Evolutionary conservation across 37 sponge, comb jelly and placozoan species (phyloP).

Genomic region (Aplysina aerophoba): DNA sequence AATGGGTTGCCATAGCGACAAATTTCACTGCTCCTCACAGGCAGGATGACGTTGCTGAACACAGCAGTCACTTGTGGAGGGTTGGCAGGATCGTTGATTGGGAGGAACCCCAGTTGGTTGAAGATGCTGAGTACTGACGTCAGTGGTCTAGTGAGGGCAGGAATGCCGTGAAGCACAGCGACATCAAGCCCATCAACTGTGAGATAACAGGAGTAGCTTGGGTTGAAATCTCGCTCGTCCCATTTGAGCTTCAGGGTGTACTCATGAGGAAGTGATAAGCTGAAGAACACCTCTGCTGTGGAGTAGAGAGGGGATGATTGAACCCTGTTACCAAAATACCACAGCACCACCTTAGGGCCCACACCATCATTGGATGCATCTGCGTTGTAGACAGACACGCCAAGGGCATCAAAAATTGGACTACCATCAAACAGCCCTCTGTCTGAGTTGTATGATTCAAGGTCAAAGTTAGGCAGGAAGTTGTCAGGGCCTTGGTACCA

Average conservation of each 20-base stretch:
- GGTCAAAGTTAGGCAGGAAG: constrained; percentile 47
- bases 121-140: constrained; percentile 52
- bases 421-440: not conserved
- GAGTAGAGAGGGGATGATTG: constrained; percentile 14
- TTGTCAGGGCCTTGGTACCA: constrained; percentile 47
- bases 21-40: constrained; percentile 10
- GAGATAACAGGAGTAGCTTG: constrained; percentile 21
- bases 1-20: constrained; percentile 81
- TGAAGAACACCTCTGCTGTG: constrained; percentile 30
- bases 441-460: not conserved
- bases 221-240: constrained; percentile 32
- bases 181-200: constrained; percentile 47
- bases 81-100: not conserved
- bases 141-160: constrained; percentile 38
- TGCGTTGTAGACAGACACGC: constrained; percentile 51
- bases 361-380: not conserved
- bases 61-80: constrained; percentile 56
- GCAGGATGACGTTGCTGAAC: constrained; percentile 57
- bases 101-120: constrained; percentile 56
- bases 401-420: constrained; percentile 48
- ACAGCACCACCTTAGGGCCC: constrained; percentile 48
- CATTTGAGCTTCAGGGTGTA: constrained; percentile 46
- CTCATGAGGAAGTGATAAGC: constrained; percentile 41
- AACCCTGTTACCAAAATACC: constrained; percentile 35
- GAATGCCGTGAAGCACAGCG: constrained; percentile 58